Base-by-base conservation (phyloP, 1,140 invertebrate genomes). In the Musca domestica region DNA sequence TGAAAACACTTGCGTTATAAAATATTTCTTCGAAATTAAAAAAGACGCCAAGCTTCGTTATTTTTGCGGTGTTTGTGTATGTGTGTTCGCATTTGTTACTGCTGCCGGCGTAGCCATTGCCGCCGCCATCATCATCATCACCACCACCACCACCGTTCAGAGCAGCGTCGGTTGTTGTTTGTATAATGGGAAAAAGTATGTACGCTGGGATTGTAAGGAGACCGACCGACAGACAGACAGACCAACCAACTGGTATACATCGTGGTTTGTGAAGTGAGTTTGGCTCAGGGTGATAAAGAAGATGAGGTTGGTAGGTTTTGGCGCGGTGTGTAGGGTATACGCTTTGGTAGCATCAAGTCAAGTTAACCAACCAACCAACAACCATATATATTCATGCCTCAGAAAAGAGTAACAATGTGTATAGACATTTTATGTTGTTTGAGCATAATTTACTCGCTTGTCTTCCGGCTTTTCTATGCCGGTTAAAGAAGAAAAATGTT, bases 41-140 rank as follows among this genome's bases (percentile, higher is more conserved):
- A 56, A 61, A 61, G 56, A 61, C 56, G 56, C 56, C 56, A 61
- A 61, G 27, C 25, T 23, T 41, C 34, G 56, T 41, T 58, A 41
- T 41, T 61, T 51, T 61, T 34, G 27, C 56, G 17, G 56, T 61
- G 56, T 41, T 41, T 41, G 5, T 41, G 34, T 41, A 10, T 10
- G 34, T 41, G 34, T 41, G 34, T 12, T 41, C 34, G 34, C 34
- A 41, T 41, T 41, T 41, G 34, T 41, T 41, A 41, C 34, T 41
- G 34, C 34, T 5, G 34, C 34, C 34, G 34, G 34, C 34, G 34
- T 41, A 41, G 34, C 34, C 9, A 9, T 30, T 30, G 34, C 10
- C 12, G 34, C 34, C 34, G 34, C 34, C 34, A 12, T 10, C 34
- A 41, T 10, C 34, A 41, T 10, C 34, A 41, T 9, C 5, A 41